These are phyloP conservation scores for Albula glossodonta DNA, from an alignment of 2,113 vertebrate species.

Conservation along the genomic window DNA sequence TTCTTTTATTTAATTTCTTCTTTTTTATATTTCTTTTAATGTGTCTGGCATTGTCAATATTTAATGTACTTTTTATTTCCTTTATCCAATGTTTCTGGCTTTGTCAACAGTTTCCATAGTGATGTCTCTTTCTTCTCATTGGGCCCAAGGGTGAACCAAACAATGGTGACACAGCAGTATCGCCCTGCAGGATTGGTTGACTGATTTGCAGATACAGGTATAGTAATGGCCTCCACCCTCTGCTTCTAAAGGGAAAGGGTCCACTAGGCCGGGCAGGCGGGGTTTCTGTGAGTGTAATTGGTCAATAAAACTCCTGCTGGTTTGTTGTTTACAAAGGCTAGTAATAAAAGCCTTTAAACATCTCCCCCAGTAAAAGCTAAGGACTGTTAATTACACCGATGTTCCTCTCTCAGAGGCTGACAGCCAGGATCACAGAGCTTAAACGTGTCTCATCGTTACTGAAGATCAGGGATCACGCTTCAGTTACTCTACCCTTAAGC, in stretches of 20 bases:
- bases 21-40: too few species aligned
- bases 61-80: constrained; percentile 20
- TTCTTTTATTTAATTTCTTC: too few species aligned
- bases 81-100: constrained; percentile 1
- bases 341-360: constrained; percentile 15
- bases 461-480: neutral
- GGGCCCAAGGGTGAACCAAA: constrained; percentile 8
- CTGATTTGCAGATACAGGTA: neutral
- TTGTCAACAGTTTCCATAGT: constrained; percentile 17
- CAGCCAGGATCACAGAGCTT: too few species aligned
- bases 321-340: neutral
- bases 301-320: constrained; percentile 23
- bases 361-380: neutral
- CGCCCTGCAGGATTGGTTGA: neutral
- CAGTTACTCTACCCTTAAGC: neutral
- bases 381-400: neutral
- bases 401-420: neutral
- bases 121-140: constrained; percentile 3
- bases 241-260: neutral
- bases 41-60: neutral
- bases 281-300: constrained; percentile 11
- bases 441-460: neutral
- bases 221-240: constrained; percentile 4
- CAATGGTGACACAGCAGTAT: neutral
- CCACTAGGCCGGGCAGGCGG: neutral